Percentiles rank a stretch among this genome's conserved stretches.
phyloP scores from a whole-genome alignment of 2,113 vertebrate genomes.

The Petromus typicus region DNA sequence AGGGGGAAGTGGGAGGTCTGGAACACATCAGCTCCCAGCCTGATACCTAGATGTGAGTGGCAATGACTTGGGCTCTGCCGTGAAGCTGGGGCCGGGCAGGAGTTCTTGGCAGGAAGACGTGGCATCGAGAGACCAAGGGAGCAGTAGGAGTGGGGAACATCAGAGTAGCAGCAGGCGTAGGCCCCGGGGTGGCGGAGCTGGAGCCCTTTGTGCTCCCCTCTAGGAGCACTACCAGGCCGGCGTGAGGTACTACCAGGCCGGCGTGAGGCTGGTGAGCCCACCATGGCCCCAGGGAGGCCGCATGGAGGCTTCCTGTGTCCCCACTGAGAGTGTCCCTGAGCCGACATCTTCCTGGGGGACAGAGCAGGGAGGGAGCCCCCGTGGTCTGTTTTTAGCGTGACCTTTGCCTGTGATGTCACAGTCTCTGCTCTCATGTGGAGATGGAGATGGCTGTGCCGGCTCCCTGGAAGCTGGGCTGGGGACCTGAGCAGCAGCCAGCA shows the following conservation, averaged over 20 bases:
- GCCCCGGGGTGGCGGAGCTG: not conserved
- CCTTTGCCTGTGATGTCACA: not conserved
- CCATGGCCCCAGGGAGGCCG: no score
- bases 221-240: no score
- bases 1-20: not conserved
- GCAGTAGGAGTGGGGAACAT: not conserved
- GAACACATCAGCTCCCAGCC: not conserved
- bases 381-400: not conserved
- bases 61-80: not conserved
- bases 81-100: not conserved
- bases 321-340: slow-evolving; percentile 12
- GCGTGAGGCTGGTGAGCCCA: not conserved
- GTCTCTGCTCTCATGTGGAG: not conserved
- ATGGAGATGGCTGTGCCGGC: not conserved
- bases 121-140: not conserved
- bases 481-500: not conserved
- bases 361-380: not conserved
- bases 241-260: not conserved
- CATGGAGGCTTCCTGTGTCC: slow-evolving; percentile 28
- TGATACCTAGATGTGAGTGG: not conserved
- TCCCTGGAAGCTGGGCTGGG: not conserved
- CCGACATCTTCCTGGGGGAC: not conserved
- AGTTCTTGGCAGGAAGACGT: not conserved
- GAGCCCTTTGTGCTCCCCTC: not conserved
- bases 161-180: not conserved